Evolutionary conservation across 2,888 invertebrate species (phyloP), one percentile per base, ranked within the genome.

Genomic region (Lordiphosa andalusiaca): DNA sequence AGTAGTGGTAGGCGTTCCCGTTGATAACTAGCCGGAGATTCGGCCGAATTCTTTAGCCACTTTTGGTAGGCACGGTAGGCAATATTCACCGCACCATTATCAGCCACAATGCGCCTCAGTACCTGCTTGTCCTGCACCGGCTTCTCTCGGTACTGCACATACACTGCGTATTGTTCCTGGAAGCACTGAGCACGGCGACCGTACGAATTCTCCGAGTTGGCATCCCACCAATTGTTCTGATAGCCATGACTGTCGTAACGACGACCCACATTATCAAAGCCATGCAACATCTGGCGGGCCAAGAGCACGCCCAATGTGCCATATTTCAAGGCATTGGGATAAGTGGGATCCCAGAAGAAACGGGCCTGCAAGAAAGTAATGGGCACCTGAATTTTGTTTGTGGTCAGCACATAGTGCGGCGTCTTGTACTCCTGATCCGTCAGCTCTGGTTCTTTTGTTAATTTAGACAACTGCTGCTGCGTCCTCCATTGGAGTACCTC

Each of bases 201-300:
- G 52, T 74, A 86, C 0, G 70, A 67, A 2, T 44, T 55, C 13
- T 85, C 84, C 2, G 88, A 82, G 6, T 59, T 58, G 1, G 54
- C 30, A 46, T 87, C 87, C 88, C 87, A 88, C 88, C 87, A 88
- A 9, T 74, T 71, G 12, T 85, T 87, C 7, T 76, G 70, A 21
- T 84, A 73, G 16, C 87, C 86, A 41, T 81, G 70, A 0, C 80
- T 72, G 44, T 88, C 88, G 38, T 76, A 88, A 9, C 73, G 84
- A 6, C 85, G 73, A 0, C 88, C 88, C 5, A 74, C 56, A 0
- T 78, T 77, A 50, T 88, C 88, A 52, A 88, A 88, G 4, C 85
- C 88, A 37, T 84, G 87, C 2, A 88, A 60, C 75, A 88, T 81
- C 67, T 88, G 86, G 12, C 87, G 85, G 0, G 87, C 88, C 4